Evolutionary conservation across 2,888 invertebrate species (phyloP).

Genomic region (Pristionchus fissidentatus): DNA sequence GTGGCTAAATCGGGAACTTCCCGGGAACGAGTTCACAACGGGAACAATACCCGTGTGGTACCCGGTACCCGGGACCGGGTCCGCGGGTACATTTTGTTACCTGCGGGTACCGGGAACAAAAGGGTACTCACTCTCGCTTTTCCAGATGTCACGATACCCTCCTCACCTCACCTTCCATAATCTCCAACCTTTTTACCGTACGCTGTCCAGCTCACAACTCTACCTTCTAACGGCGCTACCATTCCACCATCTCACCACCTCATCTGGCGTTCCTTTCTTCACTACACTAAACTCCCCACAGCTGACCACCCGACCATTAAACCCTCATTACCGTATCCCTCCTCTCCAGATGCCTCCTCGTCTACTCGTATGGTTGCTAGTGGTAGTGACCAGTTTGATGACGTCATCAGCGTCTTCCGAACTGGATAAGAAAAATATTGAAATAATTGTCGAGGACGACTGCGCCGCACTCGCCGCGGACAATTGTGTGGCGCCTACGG

Average conservation of each 20-base stretch:
- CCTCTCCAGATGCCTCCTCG: constrained; percentile 11
- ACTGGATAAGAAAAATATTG: neutral
- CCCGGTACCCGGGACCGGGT: too few relatives aligned
- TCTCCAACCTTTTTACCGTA: neutral
- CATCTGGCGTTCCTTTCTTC: neutral
- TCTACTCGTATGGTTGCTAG: neutral
- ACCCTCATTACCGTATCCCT: neutral
- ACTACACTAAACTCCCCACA: too few relatives aligned
- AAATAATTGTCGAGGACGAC: neutral
- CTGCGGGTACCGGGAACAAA: too few relatives aligned
- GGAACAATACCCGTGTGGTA: too few relatives aligned
- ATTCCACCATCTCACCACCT: neutral
- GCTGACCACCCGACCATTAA: neutral
- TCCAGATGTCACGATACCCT: neutral
- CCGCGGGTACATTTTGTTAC: too few relatives aligned
- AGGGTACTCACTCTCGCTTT: too few relatives aligned
- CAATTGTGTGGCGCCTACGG: neutral
- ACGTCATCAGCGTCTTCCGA: neutral
- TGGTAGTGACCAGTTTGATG: constrained; percentile 4
- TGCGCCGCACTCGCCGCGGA: neutral
- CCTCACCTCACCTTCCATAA: neutral
- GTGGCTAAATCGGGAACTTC: too few relatives aligned
- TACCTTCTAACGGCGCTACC: neutral
- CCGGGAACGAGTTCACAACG: too few relatives aligned
- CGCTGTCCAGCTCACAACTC: neutral